These are phyloP conservation scores for Dynastes hyllus DNA, from an alignment of 2,888 invertebrate genomes.

Conservation along the genomic window DNA sequence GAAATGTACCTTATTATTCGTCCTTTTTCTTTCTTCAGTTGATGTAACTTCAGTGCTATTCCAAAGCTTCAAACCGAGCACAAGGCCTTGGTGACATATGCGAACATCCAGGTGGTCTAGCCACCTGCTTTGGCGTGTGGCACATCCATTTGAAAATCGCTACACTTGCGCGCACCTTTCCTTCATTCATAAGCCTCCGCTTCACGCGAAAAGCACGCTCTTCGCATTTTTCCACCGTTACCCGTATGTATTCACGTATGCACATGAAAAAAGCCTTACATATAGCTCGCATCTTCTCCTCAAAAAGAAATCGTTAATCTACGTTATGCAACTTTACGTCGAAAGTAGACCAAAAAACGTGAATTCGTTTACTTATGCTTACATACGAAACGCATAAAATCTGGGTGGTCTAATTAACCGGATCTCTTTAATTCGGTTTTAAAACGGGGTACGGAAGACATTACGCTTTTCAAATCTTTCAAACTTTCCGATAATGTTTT, in stretches of 20 bases:
- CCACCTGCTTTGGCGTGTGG: constrained; percentile 61
- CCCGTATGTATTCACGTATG: not conserved
- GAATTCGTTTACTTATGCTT: constrained; percentile 28
- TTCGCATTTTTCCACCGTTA: constrained; percentile 8
- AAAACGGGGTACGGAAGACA: not conserved
- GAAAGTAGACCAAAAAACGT: constrained; percentile 41
- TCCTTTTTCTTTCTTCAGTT: constrained; percentile 4
- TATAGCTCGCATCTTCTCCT: not conserved
- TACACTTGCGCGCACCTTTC: constrained; percentile 47
- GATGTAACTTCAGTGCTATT: not conserved
- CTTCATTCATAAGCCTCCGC: constrained; percentile 42
- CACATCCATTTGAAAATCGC: constrained; percentile 50
- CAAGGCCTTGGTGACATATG: constrained; percentile 58
- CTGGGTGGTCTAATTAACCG: constrained; percentile 46
- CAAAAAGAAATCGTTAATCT: constrained; percentile 47
- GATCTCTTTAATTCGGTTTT: constrained; percentile 26
- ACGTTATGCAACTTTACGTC: constrained; percentile 43
- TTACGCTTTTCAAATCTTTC: constrained; percentile 22
- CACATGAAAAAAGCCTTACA: not conserved
- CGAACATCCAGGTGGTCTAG: constrained; percentile 60
- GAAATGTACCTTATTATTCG: constrained; percentile 6
- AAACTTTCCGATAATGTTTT: constrained; percentile 23
- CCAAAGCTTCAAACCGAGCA: not conserved
- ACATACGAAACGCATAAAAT: constrained; percentile 19
- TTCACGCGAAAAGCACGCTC: constrained; percentile 43